Evolutionary conservation across 2,888 invertebrate genomes (phyloP), one percentile per base, ranked within the genome.

Genomic region (Eristalis intricaria): DNA sequence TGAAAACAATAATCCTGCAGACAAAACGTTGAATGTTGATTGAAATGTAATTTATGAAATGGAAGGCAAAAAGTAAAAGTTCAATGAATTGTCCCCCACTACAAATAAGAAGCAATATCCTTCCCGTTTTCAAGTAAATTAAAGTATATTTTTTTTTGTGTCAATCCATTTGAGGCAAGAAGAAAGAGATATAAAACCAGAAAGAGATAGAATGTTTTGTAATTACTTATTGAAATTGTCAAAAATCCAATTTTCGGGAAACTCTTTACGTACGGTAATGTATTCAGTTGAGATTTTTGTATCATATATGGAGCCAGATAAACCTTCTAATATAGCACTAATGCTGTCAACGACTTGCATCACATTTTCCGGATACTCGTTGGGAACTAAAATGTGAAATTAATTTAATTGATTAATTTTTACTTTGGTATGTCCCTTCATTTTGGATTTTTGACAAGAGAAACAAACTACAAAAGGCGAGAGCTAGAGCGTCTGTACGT

Each of bases 221-320:
- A 87, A 81, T 89, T 89, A 89, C 89, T 77, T 89, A 56, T 85
- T 66, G 10, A 80, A 74, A 79, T 77, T 73, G 65, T 81, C 74
- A 89, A 81, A 89, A 89, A 84, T 84, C 89, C 89, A 89, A 81
- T 78, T 87, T 79, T 87, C 84, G 50, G 84, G 87, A 73, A 87
- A 87, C 63, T 79, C 73, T 80, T 87, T 87, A 63, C 87, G 84
- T 40, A 61, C 35, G 11, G 13, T 63, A 60, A 43, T 5, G 1
- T 68, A 64, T 73, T 68, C 61, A n/a, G 19, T 80, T 11, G 73
- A 32, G 35, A 87, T 84, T 74, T 80, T 84, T 15, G 71, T 76
- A 32, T 84, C 84, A 70, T 76, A 83, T 29, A 71, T 68, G 26
- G 86, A 61, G 22, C 50, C 50, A 29, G 84, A 80, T 38, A 87